These are phyloP conservation scores for Daubentonia madagascariensis DNA, from an alignment of 2,113 vertebrate genomes.

Conservation along the genomic window DNA sequence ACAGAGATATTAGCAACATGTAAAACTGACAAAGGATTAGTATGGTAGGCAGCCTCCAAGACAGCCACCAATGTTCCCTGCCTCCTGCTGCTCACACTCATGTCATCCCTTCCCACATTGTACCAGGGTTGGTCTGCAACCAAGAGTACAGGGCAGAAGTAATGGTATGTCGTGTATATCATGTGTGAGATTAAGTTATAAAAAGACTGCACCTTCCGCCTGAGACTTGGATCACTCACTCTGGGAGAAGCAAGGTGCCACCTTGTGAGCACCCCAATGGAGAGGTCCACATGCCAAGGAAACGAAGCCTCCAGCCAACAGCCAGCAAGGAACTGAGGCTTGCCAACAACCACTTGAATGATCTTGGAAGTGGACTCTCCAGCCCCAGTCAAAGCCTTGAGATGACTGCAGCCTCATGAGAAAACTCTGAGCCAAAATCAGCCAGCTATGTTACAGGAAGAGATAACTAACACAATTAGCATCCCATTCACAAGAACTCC, in stretches of 20 bases:
- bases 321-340: background rate
- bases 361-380: background rate
- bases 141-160: background rate
- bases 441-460: background rate
- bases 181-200: background rate
- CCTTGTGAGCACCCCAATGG: background rate
- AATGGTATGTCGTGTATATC: background rate
- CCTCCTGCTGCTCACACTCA: background rate
- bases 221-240: background rate
- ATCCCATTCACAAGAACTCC: background rate
- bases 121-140: background rate
- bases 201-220: background rate
- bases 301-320: background rate
- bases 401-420: background rate
- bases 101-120: background rate
- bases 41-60: background rate
- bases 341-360: background rate
- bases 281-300: background rate
- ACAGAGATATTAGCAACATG: background rate
- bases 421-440: background rate
- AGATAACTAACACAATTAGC: background rate
- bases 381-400: background rate
- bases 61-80: background rate
- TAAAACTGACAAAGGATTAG: background rate
- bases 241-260: background rate